Conservation (phyloP, 92 coral and sea anemone genomes). For the Plumapathes pennacea region DNA sequence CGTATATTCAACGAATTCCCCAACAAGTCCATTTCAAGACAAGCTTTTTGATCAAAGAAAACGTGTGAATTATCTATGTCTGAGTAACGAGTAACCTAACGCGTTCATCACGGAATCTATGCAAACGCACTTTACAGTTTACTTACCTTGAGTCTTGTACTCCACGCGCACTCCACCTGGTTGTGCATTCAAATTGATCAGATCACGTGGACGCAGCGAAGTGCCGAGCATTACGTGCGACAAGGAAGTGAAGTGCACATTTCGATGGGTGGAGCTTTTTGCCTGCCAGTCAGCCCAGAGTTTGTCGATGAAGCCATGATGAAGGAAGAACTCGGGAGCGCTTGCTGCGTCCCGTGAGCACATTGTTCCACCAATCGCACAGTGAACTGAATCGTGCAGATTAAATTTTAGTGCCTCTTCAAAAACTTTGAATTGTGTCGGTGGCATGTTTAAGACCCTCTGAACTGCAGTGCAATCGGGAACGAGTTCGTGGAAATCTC, state of each 20-base stretch:
- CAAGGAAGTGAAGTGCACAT: constrained; percentile 1
- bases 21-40: too few species aligned
- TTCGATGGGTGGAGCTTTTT: constrained; percentile 16
- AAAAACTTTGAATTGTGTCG: constrained; percentile 21
- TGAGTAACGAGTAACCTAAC: too few species aligned
- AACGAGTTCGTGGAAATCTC: constrained; percentile 31
- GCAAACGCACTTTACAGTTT: too few species aligned
- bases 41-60: too few species aligned
- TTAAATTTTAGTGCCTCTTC: constrained; percentile 31
- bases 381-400: constrained; percentile 51
- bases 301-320: constrained; percentile 68
- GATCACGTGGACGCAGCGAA: too few species aligned
- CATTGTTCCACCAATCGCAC: constrained; percentile 64
- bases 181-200: too few species aligned
- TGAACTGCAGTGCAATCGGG: constrained; percentile 52
- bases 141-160: too few species aligned
- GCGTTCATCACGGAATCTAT: too few species aligned
- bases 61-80: too few species aligned
- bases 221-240: too few species aligned
- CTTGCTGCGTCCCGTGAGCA: constrained; percentile 39
- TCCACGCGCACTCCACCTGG: too few species aligned
- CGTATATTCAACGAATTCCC: too few species aligned
- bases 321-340: constrained; percentile 67
- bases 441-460: constrained; percentile 6
- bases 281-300: constrained; percentile 80